Conservation (phyloP, 2,113 vertebrate genomes). For the Sinocyclocheilus grahami region DNA sequence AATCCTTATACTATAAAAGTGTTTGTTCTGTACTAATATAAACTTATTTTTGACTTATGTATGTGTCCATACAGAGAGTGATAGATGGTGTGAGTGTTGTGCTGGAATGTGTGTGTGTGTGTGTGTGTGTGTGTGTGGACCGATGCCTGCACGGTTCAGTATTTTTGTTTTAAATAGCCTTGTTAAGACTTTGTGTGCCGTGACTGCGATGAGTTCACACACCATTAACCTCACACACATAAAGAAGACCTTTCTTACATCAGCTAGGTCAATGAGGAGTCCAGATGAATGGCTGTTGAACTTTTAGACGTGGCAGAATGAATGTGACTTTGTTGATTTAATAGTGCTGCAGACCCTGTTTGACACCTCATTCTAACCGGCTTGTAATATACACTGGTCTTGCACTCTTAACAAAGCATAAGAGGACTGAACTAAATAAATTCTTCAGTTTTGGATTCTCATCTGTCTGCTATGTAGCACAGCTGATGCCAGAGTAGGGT, state of each 20-base stretch:
- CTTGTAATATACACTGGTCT: constrained; percentile 2
- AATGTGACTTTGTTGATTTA: constrained; percentile 46
- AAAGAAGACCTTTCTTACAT: constrained; percentile 29
- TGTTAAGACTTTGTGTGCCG: constrained; percentile 33
- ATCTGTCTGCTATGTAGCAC: neutral
- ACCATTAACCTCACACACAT: constrained; percentile 31
- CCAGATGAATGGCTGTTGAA: constrained; percentile 32
- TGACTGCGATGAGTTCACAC: constrained; percentile 49
- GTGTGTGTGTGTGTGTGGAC: neutral
- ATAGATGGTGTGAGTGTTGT: neutral
- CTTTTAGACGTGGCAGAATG: constrained; percentile 40
- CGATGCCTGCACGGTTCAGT: constrained; percentile 25
- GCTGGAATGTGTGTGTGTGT: neutral
- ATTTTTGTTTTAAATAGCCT: constrained; percentile 35
- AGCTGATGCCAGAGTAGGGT: neutral
- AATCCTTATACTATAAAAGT: neutral
- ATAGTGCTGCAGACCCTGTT: constrained; percentile 5
- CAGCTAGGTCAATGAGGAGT: constrained; percentile 29
- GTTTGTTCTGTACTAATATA: neutral
- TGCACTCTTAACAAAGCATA: neutral
- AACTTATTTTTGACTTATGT: neutral
- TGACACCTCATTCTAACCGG: constrained; percentile 15
- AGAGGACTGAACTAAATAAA: neutral
- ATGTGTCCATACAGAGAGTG: neutral
- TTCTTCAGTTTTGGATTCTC: neutral